Percentiles rank a stretch among this genome's conserved stretches.
Evolutionary conservation across 1,140 invertebrate species (phyloP).

Genomic region (Scaptomyza hsui): DNA sequence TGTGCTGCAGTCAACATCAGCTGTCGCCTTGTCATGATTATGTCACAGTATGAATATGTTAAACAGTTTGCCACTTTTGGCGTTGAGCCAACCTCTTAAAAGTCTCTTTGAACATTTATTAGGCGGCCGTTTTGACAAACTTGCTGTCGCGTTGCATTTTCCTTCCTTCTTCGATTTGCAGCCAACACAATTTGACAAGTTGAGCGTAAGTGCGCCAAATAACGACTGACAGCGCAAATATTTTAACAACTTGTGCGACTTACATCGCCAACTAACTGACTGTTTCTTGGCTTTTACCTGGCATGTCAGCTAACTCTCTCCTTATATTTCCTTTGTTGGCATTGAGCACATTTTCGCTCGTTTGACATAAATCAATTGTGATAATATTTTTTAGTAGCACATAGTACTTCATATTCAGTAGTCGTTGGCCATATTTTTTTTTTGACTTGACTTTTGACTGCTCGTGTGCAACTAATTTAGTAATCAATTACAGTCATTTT

Average conservation of each 20-base stretch:
- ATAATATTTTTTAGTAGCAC: conserved; percentile 36
- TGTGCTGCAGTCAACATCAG: conserved; percentile 27
- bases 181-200: conserved; percentile 61
- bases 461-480: conserved; percentile 58
- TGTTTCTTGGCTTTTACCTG: conserved; percentile 3
- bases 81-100: conserved; percentile 22
- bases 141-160: conserved; percentile 17
- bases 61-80: conserved; percentile 40
- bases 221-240: conserved; percentile 67
- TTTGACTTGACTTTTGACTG: conserved; percentile 37
- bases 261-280: conserved; percentile 1
- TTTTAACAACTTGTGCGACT: conserved; percentile 51
- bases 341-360: conserved; percentile 33
- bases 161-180: conserved; percentile 21
- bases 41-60: conserved; percentile 42
- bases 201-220: conserved; percentile 53
- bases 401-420: conserved; percentile 13
- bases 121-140: conserved; percentile 29
- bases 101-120: conserved; percentile 53
- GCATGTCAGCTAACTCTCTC: not conserved
- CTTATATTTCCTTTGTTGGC: conserved; percentile 22
- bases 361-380: conserved; percentile 66
- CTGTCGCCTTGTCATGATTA: conserved; percentile 35
- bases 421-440: conserved; percentile 20
- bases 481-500: conserved; percentile 60